phyloP scores from a whole-genome alignment of 2,888 invertebrate genomes.

The Rhagophthalmus giganteus region DNA sequence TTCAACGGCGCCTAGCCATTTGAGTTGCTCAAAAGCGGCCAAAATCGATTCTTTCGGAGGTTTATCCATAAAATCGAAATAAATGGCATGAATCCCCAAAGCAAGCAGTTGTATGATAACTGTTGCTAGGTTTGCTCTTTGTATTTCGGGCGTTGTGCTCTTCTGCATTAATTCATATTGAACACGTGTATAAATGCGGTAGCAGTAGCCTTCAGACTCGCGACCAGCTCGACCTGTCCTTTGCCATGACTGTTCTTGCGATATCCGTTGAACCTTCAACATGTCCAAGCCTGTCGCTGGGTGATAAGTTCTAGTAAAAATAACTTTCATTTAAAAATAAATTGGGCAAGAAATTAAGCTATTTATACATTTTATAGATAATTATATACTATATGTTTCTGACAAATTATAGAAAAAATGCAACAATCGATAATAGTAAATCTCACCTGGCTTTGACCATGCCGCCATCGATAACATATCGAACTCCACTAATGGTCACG shows the following conservation, averaged over 20 bases:
- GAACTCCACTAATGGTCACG: slow-evolving; percentile 90
- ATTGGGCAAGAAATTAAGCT: not conserved
- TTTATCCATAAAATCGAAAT: slow-evolving; percentile 89
- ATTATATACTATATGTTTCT: too few relatives aligned
- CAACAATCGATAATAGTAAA: too few relatives aligned
- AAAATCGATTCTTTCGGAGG: slow-evolving; percentile 74
- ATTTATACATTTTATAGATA: not conserved
- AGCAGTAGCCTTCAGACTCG: slow-evolving; percentile 82
- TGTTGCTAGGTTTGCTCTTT: slow-evolving; percentile 66
- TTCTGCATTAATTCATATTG: slow-evolving; percentile 73
- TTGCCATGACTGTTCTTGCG: slow-evolving; percentile 93
- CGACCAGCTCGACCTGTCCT: slow-evolving; percentile 91
- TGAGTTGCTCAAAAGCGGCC: slow-evolving; percentile 66
- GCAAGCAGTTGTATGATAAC: slow-evolving; percentile 83
- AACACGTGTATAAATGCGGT: slow-evolving; percentile 79
- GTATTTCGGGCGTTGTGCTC: slow-evolving; percentile 86
- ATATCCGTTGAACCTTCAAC: slow-evolving; percentile 77
- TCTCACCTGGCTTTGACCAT: slow-evolving; percentile 81
- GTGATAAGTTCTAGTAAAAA: slow-evolving; percentile 68
- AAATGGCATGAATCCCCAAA: slow-evolving; percentile 77
- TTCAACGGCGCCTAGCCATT: slow-evolving; percentile 73
- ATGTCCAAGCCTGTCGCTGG: slow-evolving; percentile 81
- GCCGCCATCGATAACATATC: slow-evolving; percentile 89
- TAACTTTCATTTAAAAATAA: not conserved
- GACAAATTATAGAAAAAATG: too few relatives aligned